Evolutionary conservation across 1,140 invertebrate genomes (phyloP).

Genomic region (Drosophila eugracilis): DNA sequence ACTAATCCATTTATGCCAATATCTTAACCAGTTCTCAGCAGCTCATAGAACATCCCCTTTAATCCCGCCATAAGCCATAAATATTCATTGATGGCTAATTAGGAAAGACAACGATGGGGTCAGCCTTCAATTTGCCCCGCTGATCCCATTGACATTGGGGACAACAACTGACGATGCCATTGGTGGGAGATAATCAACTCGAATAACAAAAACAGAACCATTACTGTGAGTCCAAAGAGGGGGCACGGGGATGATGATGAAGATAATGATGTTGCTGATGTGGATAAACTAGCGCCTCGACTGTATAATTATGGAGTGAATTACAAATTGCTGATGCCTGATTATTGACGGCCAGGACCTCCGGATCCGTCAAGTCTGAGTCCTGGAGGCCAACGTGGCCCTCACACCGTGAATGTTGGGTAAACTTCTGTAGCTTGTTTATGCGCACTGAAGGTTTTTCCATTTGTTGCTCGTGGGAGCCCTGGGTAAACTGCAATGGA

Average conservation of each 20-base stretch:
- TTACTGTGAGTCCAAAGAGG: background rate
- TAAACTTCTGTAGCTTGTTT: constrained; percentile 26
- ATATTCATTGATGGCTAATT: constrained; percentile 76
- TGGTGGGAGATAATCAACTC: constrained; percentile 61
- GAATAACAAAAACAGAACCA: constrained; percentile 47
- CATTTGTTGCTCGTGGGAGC: background rate
- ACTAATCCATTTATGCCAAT: background rate
- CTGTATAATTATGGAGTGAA: constrained; percentile 50
- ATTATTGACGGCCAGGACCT: constrained; percentile 47
- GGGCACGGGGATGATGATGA: background rate
- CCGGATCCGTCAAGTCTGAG: constrained; percentile 22
- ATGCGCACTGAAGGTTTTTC: constrained; percentile 40
- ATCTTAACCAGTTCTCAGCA: background rate
- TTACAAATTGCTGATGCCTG: constrained; percentile 64
- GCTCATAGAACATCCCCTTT: constrained; percentile 4
- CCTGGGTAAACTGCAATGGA: constrained; percentile 11
- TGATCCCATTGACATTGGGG: constrained; percentile 34
- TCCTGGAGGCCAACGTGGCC: constrained; percentile 29
- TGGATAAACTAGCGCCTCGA: constrained; percentile 30
- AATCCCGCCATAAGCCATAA: constrained; percentile 42
- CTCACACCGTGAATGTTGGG: constrained; percentile 2
- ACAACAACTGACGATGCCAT: constrained; percentile 31
- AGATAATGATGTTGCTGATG: constrained; percentile 61
- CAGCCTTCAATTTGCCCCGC: constrained; percentile 18
- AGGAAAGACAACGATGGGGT: constrained; percentile 24